Evolutionary conservation across 2,888 invertebrate genomes (phyloP).

Genomic region (Amblyteles armatorius): DNA sequence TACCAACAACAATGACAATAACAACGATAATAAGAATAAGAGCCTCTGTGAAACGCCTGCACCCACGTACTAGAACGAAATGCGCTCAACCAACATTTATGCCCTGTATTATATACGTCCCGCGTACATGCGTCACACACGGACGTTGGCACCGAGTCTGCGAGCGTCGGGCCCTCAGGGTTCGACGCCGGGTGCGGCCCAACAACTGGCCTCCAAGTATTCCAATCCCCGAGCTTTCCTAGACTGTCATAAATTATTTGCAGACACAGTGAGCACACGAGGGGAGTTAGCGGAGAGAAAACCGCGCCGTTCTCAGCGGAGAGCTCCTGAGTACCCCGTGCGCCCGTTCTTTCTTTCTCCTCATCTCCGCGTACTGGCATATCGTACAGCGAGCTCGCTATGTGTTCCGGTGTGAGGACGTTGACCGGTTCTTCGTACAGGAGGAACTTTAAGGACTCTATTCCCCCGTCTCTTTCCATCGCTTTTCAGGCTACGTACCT

Average conservation of each 20-base stretch:
- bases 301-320: constrained; percentile 13
- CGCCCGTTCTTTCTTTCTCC: constrained; percentile 43
- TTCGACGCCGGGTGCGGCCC: constrained; percentile 55
- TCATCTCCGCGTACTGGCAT: constrained; percentile 32
- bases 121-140: background rate
- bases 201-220: constrained; percentile 68
- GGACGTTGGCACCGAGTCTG: background rate
- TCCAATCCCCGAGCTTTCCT: constrained; percentile 70
- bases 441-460: constrained; percentile 20
- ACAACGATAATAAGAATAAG: constrained; percentile 23
- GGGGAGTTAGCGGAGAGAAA: constrained; percentile 27
- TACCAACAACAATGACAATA: constrained; percentile 10
- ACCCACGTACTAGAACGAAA: constrained; percentile 53
- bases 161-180: constrained; percentile 45
- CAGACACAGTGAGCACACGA: constrained; percentile 66
- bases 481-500: constrained; percentile 44
- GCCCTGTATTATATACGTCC: background rate
- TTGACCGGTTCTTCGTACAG: constrained; percentile 7
- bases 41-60: constrained; percentile 52
- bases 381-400: constrained; percentile 39
- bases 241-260: constrained; percentile 75
- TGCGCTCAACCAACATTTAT: constrained; percentile 32
- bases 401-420: constrained; percentile 55
- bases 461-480: constrained; percentile 30
- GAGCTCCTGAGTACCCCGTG: constrained; percentile 47